Evolutionary conservation across 1,140 invertebrate species (phyloP).

Genomic region (Zaprionus gabonicus): DNA sequence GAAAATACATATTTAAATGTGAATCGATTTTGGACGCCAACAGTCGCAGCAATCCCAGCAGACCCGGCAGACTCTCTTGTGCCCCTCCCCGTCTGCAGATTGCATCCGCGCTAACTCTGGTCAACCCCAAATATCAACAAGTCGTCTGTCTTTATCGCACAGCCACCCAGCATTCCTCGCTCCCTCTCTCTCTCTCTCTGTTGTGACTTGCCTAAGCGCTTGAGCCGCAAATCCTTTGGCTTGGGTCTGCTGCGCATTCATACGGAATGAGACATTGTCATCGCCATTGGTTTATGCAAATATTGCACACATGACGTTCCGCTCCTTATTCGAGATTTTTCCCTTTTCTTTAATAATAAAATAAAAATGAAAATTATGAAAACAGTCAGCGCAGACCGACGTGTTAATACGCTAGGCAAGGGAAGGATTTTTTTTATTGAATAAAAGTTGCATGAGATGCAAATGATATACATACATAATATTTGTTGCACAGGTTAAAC

Average conservation of each 20-base stretch:
- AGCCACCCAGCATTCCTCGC: neutral
- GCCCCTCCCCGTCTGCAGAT: neutral
- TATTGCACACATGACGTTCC: conserved; percentile 49
- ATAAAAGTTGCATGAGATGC: too few relatives aligned
- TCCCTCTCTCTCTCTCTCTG: neutral
- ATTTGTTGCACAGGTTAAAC: too few relatives aligned
- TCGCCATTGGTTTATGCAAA: conserved; percentile 65
- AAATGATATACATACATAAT: too few relatives aligned
- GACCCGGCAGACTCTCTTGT: neutral
- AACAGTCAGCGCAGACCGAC: neutral
- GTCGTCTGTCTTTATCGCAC: conserved; percentile 36
- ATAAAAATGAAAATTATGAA: neutral
- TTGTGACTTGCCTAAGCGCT: conserved; percentile 43
- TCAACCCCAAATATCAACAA: conserved; percentile 62
- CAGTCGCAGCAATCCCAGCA: conserved; percentile 2
- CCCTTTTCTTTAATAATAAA: conserved; percentile 37
- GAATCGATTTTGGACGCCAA: conserved; percentile 58
- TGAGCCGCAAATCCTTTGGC: conserved; percentile 66
- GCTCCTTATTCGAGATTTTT: conserved; percentile 7
- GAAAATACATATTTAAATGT: conserved; percentile 74
- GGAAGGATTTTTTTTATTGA: too few relatives aligned
- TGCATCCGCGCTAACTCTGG: conserved; percentile 47
- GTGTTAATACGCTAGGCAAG: conserved; percentile 12
- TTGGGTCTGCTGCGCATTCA: conserved; percentile 44
- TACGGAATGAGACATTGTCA: conserved; percentile 45